Base-by-base conservation (phyloP, 1,140 invertebrate species). In the Lepidurus apus region DNA sequence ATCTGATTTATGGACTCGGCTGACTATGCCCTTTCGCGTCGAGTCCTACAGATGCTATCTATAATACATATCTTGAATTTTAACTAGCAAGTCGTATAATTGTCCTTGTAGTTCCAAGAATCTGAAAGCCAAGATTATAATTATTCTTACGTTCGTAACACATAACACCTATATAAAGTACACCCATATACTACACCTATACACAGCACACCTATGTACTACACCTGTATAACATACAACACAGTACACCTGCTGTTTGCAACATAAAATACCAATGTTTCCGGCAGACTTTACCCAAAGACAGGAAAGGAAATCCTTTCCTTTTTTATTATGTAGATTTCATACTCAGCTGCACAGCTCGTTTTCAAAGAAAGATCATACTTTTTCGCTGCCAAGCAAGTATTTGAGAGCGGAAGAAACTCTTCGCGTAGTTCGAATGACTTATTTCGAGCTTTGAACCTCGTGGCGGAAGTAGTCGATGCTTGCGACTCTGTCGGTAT, bases 401-500 rank as follows among this genome's bases (percentile, higher is more conserved):
- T 65, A 65, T 65, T 65, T 65, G 53, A 65, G 53, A 65, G 53
- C 53, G 53, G 53, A 65, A 65, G 21, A 65, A 13, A 21, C 9
- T 65, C 21, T 7, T 65, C 53, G 21, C 13, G 34, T 65, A 21
- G 53, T 65, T 65, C 17, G 53, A 13, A 65, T 65, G 7, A 65
- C 53, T 65, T 13, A 65, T 65, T 65, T 17, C 53, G 53, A 65
- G 21, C 17, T 65, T 65, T 65, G 53, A 65, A 65, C 53, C 53
- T n/a, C 53, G 53, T 65, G 13, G 53, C 53, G 53, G 53, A 65
- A 65, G 53, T n/a, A 2, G 45, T 10, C 45, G 8, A 65, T 65
- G 53, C 17, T 65, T 7, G 53, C 53, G 53, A 65, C 53, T n/a
- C 21, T 7, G 13, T 65, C 21, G 53, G 53, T 17, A 4, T 65